Percentiles rank a stretch among this genome's conserved stretches.
Evolutionary conservation across 2,797 vertebrate species (phyloP).

Genomic region (Mallotus villosus): DNA sequence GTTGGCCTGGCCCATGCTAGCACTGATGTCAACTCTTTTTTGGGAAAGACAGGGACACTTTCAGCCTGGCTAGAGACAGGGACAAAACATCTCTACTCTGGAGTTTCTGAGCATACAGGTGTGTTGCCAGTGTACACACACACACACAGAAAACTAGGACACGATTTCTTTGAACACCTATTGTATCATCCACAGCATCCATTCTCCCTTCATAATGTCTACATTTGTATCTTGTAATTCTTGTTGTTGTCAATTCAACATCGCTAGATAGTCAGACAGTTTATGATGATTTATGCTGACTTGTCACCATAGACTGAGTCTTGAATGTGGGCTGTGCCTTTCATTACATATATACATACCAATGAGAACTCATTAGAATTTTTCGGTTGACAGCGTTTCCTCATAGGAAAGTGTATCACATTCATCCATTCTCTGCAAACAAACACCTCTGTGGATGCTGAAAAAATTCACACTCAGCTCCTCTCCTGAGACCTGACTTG

Average conservation of each 20-base stretch:
- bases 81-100: neutral
- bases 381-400: constrained; percentile 57
- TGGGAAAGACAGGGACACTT: constrained; percentile 54
- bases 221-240: constrained; percentile 34
- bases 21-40: constrained; percentile 57
- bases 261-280: constrained; percentile 33
- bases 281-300: constrained; percentile 29
- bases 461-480: constrained; percentile 47
- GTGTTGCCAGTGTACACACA: constrained; percentile 26
- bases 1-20: constrained; percentile 38
- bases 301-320: constrained; percentile 25
- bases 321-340: constrained; percentile 26
- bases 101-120: constrained; percentile 22
- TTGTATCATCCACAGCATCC: constrained; percentile 37
- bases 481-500: constrained; percentile 26
- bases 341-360: constrained; percentile 39
- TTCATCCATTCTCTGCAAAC: constrained; percentile 39
- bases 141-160: constrained; percentile 22
- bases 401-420: constrained; percentile 35
- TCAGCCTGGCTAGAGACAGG: constrained; percentile 36
- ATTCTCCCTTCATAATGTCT: constrained; percentile 25
- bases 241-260: constrained; percentile 17
- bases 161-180: constrained; percentile 16
- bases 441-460: constrained; percentile 9
- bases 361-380: constrained; percentile 52